Evolutionary conservation across 1,140 invertebrate genomes (phyloP).

Genomic region (Bombyx mori): DNA sequence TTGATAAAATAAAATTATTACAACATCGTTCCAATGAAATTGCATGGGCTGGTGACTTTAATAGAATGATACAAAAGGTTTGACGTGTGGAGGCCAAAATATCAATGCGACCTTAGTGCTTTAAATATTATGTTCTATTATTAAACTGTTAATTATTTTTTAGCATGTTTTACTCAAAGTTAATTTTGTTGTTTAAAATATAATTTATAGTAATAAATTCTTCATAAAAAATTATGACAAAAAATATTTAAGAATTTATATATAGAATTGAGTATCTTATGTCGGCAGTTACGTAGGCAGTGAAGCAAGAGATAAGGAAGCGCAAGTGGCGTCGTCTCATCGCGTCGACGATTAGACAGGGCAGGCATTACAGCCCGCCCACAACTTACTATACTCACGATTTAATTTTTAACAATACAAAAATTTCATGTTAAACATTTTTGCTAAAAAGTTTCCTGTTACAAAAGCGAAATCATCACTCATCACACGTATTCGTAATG

Average conservation of each 20-base stretch:
- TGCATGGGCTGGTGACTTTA: too few species aligned
- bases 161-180: background rate
- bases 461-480: background rate
- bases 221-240: too few species aligned
- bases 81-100: slow-evolving; percentile 29
- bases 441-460: slow-evolving; percentile 3
- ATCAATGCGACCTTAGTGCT: slow-evolving; percentile 20
- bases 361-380: background rate
- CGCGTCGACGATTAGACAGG: slow-evolving; percentile 2
- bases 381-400: slow-evolving; percentile 3
- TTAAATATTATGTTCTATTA: background rate
- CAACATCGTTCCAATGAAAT: too few species aligned
- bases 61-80: slow-evolving; percentile 7
- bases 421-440: background rate
- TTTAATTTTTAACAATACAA: slow-evolving; percentile 2
- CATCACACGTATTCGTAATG: background rate
- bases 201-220: too few species aligned
- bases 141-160: background rate
- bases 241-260: too few species aligned
- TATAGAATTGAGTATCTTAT: too few species aligned
- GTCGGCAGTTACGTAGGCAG: too few species aligned
- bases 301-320: too few species aligned
- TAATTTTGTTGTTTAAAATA: too few species aligned
- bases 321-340: background rate
- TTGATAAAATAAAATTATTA: too few species aligned